phyloP scores from a whole-genome alignment of 2,888 invertebrate species.

The Acleris sparsana region DNA sequence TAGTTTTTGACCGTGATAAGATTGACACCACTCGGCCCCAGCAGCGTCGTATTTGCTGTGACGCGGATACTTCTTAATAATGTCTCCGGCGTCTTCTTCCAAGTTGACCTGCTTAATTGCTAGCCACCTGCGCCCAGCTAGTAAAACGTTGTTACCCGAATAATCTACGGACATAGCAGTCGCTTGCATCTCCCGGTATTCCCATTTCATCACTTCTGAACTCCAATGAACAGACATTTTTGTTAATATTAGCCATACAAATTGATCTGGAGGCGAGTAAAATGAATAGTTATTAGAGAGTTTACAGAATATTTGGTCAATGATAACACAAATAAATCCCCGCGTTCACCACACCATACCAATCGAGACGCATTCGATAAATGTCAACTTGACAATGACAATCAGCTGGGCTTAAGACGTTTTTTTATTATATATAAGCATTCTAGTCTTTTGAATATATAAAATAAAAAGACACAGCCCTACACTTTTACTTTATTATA shows the following conservation, averaged over 20 bases:
- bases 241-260: slow-evolving; percentile 6
- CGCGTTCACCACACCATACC: background rate
- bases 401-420: slow-evolving; percentile 20
- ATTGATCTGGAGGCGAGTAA: background rate
- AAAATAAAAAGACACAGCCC: too few relatives aligned
- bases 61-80: slow-evolving; percentile 90
- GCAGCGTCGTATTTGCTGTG: slow-evolving; percentile 97
- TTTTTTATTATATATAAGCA: too few relatives aligned
- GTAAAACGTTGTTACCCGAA: slow-evolving; percentile 91
- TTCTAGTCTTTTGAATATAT: too few relatives aligned
- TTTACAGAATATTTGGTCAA: slow-evolving; percentile 8
- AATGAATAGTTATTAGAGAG: background rate
- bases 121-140: slow-evolving; percentile 92
- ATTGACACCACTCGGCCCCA: slow-evolving; percentile 96
- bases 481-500: too few relatives aligned
- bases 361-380: background rate
- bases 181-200: slow-evolving; percentile 94
- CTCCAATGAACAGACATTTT: slow-evolving; percentile 79
- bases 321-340: slow-evolving; percentile 28
- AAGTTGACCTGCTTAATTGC: slow-evolving; percentile 89
- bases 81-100: slow-evolving; percentile 87
- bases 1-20: slow-evolving; percentile 88
- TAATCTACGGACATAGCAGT: slow-evolving; percentile 96
- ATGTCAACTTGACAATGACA: slow-evolving; percentile 22
- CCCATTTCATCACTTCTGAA: slow-evolving; percentile 83